Evolutionary conservation across 2,888 invertebrate genomes (phyloP), one percentile per base, ranked within the genome.

Genomic region (Ischnura elegans): DNA sequence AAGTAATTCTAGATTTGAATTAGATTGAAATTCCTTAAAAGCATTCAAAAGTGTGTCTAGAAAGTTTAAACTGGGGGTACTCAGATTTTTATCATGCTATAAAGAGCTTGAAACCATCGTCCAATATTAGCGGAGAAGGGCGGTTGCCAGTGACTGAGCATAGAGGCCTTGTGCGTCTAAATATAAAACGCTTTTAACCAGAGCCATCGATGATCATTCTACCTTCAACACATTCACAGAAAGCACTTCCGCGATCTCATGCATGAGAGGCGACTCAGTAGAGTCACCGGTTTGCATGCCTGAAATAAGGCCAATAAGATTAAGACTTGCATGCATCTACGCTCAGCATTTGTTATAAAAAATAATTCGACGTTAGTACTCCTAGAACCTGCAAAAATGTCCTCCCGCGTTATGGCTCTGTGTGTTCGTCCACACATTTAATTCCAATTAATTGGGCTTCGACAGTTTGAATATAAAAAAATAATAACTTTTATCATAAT

Each of bases 301-400:
- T 76, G 76, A 29, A 36, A 36, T 76, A n/a, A 76, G 76, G 76
- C 36, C 76, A 76, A 36, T 76, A 76, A 76, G 76, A 76, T 76
- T 13, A 76, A 76, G 36, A 76, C 76, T 76, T 76, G 61, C 5
- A 76, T 13, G 16, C 36, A 29, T 36, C 76, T 13, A 25, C 36
- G 5, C 25, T 36, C 29, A 25, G 76, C 25, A 2, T 36, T 13
- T 10, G 29, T 36, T 36, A 76, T 36, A 36, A 76, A 76, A 76
- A 76, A 55, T 5, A 61, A 61, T n/a, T n/a, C n/a, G 25, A 8
- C n/a, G 36, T 2, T 10, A 16, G 4, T 8, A 13, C 16, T 76
- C 36, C 36, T 36, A 36, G 29, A n/a, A n/a, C n/a, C 51, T 19
- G 13, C 51, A 51, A 51, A 51, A 51, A 8, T 51, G 51, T 19